Percentiles rank a stretch among this genome's conserved stretches.
These are phyloP conservation scores for Ceratina japonica DNA, from an alignment of 1,140 invertebrate species.

Conservation along the genomic window DNA sequence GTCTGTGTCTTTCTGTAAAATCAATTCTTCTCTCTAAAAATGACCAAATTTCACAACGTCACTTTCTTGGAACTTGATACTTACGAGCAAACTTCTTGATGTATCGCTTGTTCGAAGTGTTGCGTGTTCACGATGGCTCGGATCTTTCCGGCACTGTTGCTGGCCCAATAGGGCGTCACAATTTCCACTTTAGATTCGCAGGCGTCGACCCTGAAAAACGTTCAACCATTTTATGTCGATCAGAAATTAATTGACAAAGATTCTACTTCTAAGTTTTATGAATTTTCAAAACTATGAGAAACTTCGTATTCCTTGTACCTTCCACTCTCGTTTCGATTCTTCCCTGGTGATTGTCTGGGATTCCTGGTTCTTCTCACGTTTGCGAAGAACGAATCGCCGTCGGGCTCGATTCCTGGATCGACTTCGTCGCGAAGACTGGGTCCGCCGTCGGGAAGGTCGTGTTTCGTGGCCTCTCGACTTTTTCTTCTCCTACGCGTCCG, in stretches of 20 bases:
- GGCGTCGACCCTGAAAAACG: conserved; percentile 86
- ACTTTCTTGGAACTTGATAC: conserved; percentile 60
- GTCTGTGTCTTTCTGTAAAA: conserved; percentile 87
- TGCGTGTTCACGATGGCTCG: conserved; percentile 95
- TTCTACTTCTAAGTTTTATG: no score
- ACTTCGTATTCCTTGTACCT: conserved; percentile 71
- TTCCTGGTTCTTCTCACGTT: conserved; percentile 78
- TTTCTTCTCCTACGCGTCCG: conserved; percentile 71
- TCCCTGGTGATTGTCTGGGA: conserved; percentile 80
- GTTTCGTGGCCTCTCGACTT: conserved; percentile 72
- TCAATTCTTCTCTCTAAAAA: conserved; percentile 48
- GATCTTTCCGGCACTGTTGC: conserved; percentile 94
- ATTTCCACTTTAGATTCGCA: conserved; percentile 96
- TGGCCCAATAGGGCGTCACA: conserved; percentile 95
- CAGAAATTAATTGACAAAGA: no score
- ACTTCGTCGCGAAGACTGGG: conserved; percentile 70
- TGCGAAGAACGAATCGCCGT: conserved; percentile 80
- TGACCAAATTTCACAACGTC: neutral
- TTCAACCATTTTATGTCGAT: neutral
- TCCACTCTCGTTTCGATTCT: conserved; percentile 81
- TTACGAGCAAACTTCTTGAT: conserved; percentile 96
- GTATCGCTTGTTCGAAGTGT: conserved; percentile 96
- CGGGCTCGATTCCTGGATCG: conserved; percentile 44
- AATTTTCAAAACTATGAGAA: neutral
- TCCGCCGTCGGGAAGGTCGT: conserved; percentile 75